phyloP scores from a whole-genome alignment of 2,888 invertebrate genomes.

The Merodon equestris region DNA sequence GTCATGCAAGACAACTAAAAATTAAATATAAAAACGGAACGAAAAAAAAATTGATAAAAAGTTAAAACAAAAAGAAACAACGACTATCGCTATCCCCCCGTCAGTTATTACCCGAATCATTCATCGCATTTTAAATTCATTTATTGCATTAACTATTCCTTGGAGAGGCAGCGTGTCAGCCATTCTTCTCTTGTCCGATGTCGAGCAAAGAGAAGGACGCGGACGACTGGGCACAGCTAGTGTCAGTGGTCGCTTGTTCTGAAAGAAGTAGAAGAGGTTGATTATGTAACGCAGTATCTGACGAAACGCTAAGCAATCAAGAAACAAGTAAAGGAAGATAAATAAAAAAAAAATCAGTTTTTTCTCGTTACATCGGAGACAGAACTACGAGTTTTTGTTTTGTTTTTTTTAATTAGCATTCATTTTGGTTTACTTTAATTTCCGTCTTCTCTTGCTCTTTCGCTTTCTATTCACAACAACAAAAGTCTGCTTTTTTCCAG shows the following conservation, averaged over 20 bases:
- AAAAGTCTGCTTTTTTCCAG: conserved; percentile 34
- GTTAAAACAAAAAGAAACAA: no score
- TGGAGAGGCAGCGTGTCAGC: conserved; percentile 36
- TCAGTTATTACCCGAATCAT: conserved; percentile 61
- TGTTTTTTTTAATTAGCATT: conserved; percentile 55
- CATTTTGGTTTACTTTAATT: conserved; percentile 45
- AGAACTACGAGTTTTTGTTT: conserved; percentile 18
- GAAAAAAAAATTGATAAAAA: no score
- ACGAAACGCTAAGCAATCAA: conserved; percentile 27
- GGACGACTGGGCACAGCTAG: no score
- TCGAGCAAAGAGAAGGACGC: conserved; percentile 16
- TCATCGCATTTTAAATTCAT: conserved; percentile 39
- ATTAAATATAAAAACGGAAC: no score
- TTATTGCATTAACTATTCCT: background rate
- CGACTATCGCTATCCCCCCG: conserved; percentile 23
- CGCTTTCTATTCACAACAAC: conserved; percentile 54
- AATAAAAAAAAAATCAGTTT: conserved; percentile 48
- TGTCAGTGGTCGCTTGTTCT: conserved; percentile 29
- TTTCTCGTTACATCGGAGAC: background rate
- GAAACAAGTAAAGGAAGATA: conserved; percentile 28
- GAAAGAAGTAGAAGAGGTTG: conserved; percentile 60
- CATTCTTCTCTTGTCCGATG: conserved; percentile 10
- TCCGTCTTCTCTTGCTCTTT: conserved; percentile 14
- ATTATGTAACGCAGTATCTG: conserved; percentile 54
- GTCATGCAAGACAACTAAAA: conserved; percentile 54